Base-by-base conservation (phyloP, 2,797 vertebrate genomes). In the Craterocephalus amniculus region DNA sequence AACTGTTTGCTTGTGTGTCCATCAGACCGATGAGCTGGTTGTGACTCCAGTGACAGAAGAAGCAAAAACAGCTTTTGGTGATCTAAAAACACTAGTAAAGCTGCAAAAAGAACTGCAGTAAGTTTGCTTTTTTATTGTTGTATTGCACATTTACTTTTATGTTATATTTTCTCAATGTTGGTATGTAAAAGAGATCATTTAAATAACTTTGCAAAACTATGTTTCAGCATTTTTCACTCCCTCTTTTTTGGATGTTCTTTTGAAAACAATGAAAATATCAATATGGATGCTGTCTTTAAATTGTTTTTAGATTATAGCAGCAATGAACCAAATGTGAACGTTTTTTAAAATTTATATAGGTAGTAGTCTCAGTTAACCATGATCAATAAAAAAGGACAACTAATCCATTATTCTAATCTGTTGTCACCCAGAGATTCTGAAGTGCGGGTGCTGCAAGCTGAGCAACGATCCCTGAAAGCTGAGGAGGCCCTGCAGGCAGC, bases 31-130 rank as follows among this genome's bases (percentile, higher is more conserved):
- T 26, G 83, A 86, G 20, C 66, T 79, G 72, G 76, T 88, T 27
- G n/a, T 81, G 13, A 62, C 65, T 65, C 89, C 96, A 85, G 87
- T 70, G 5, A 93, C 93, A 61, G 84, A 86, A 12, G 93, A 90
- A 48, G 82, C 91, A 2, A 86, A 88, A 61, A 93, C 91, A 67
- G 92, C 89, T 57, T 94, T 94, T 75, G 92, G 89, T 80, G 87
- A 90, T 40, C 79, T 96, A 67, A 74, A 81, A 73, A 70, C 90
- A 16, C 67, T 96, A 64, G 91, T 83, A 75, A 51, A 86, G 49
- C 80, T 96, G 74, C 95, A 97, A 75, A 82, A 78, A 54, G 93
- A 95, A 65, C 85, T 98, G 34, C 49, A 91, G 95, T 97, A 87
- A 94, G 95, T 94, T 16, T 6, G 32, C 12, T 24, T 54, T 59